phyloP scores from a whole-genome alignment of 2,888 invertebrate species.

The Cenopis cana region DNA sequence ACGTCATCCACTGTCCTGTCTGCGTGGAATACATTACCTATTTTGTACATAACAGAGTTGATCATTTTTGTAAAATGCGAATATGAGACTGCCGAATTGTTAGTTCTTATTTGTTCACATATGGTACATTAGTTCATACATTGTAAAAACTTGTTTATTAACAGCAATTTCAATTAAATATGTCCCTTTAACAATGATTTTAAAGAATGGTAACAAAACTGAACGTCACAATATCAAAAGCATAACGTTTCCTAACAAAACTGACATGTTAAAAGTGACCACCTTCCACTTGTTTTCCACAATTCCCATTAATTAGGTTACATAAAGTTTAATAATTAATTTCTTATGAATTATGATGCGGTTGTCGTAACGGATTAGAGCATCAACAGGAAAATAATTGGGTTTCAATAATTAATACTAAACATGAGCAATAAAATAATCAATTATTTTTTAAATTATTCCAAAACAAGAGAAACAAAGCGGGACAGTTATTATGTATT shows the following conservation, averaged over 20 bases:
- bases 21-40: conserved; percentile 68
- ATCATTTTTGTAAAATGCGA: conserved; percentile 18
- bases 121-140: not conserved
- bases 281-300: too few species aligned
- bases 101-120: not conserved
- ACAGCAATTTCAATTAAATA: not conserved
- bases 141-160: too few species aligned
- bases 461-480: too few species aligned
- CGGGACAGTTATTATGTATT: too few species aligned
- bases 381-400: conserved; percentile 35
- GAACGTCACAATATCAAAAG: too few species aligned
- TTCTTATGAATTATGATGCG: not conserved
- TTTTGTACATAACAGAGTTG: conserved; percentile 2
- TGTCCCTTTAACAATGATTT: too few species aligned
- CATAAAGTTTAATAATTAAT: not conserved
- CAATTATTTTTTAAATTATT: too few species aligned
- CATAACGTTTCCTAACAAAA: too few species aligned
- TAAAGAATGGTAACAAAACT: too few species aligned
- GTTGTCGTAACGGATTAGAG: conserved; percentile 8
- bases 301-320: too few species aligned
- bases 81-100: not conserved
- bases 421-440: not conserved
- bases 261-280: too few species aligned
- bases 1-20: conserved; percentile 55
- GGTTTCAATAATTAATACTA: not conserved